These are phyloP conservation scores for Quadroppia sp. DNA, from an alignment of 2,888 invertebrate genomes.

Conservation along the genomic window DNA sequence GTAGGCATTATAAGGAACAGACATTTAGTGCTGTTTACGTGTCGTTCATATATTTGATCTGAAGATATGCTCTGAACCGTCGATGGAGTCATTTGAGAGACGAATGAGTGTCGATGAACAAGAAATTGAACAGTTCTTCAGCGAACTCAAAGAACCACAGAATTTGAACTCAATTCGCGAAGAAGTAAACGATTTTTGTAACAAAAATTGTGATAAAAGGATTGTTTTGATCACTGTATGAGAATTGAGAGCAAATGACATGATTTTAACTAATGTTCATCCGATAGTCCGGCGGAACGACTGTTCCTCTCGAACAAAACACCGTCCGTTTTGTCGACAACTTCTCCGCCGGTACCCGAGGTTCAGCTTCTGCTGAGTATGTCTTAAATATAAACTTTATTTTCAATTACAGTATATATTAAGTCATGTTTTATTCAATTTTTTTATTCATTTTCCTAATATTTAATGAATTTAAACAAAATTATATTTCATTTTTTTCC, in stretches of 20 bases:
- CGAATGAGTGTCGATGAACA: constrained; percentile 35
- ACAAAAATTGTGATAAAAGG: constrained; percentile 5
- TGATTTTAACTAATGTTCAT: not conserved
- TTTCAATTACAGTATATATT: no score
- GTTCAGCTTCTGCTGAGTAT: constrained; percentile 85
- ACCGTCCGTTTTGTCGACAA: constrained; percentile 98
- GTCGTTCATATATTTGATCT: not conserved
- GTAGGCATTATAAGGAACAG: not conserved
- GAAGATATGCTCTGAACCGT: not conserved
- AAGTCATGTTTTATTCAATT: not conserved
- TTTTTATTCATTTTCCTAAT: not conserved
- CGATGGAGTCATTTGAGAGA: constrained; percentile 18
- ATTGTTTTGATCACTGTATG: constrained; percentile 43
- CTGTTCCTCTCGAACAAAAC: constrained; percentile 91
- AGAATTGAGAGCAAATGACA: not conserved
- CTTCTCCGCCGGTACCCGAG: constrained; percentile 94
- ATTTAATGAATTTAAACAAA: not conserved
- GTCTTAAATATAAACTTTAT: no score
- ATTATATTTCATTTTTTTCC: not conserved
- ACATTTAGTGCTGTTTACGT: not conserved
- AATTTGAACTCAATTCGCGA: constrained; percentile 40
- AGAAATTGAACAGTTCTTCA: constrained; percentile 41
- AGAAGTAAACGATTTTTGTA: constrained; percentile 35
- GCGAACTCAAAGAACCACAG: constrained; percentile 30
- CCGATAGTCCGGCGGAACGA: constrained; percentile 83